A percentile compares a stretch with the other conserved stretches of the same genome.
phyloP scores from a whole-genome alignment of 2,113 vertebrate species.

The Anolis sagrei region DNA sequence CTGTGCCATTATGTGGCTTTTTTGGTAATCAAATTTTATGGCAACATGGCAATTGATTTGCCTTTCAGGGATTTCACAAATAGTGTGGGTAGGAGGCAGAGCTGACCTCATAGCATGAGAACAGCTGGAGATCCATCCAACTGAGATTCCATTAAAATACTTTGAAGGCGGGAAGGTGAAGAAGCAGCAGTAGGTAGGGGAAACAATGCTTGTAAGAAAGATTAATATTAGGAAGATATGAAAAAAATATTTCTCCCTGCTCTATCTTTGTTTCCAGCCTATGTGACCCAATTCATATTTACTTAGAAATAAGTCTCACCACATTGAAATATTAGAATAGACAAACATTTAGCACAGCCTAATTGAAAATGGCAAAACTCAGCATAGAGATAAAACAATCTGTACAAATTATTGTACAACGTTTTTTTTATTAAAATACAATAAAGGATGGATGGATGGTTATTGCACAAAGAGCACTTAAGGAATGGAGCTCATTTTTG shows the following conservation, averaged over 20 bases:
- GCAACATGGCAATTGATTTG: not conserved
- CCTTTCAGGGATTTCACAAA: not conserved
- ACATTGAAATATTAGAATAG: not conserved
- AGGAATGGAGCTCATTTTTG: not conserved
- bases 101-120: not conserved
- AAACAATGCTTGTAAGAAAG: not conserved
- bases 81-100: not conserved
- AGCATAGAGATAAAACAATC: not conserved
- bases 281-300: no score
- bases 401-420: not conserved
- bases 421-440: no score
- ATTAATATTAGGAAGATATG: not conserved
- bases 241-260: not conserved
- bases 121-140: not conserved
- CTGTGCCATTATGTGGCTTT: no score
- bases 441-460: not conserved
- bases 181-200: not conserved
- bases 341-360: not conserved
- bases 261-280: not conserved
- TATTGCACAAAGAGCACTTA: not conserved
- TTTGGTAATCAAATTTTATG: not conserved
- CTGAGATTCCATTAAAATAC: no score
- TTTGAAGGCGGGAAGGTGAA: no score
- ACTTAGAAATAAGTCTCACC: not conserved
- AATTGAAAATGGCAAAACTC: not conserved